These are phyloP conservation scores for Ctenicera cuprea DNA, from an alignment of 2,888 invertebrate species.

Conservation along the genomic window DNA sequence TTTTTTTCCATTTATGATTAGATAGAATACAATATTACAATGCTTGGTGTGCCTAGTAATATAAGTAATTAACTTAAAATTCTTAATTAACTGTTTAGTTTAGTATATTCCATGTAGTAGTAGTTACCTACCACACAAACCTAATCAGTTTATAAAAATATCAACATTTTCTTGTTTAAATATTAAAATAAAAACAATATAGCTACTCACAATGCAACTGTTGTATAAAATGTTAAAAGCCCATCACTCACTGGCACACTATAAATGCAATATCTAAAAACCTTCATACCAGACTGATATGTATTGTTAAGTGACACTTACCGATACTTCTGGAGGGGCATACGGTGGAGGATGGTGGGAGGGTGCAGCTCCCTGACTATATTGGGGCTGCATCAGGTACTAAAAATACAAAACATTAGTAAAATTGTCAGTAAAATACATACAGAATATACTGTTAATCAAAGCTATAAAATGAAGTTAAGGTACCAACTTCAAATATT, in stretches of 20 bases:
- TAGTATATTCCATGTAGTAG: no score
- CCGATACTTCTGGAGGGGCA: conserved; percentile 53
- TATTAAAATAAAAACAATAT: no score
- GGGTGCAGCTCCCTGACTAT: conserved; percentile 59
- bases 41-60: no score
- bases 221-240: no score
- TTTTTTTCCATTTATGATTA: no score
- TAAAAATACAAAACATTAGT: conserved; percentile 46
- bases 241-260: conserved; percentile 1
- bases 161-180: no score
- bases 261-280: conserved; percentile 4
- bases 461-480: conserved; percentile 3
- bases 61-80: no score
- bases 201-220: no score
- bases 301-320: conserved; percentile 37
- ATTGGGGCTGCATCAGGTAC: conserved; percentile 63
- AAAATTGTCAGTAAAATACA: neutral
- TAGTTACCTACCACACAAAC: no score
- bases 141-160: no score
- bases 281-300: neutral
- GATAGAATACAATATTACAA: no score
- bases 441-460: conserved; percentile 4
- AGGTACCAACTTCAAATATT: conserved; percentile 13
- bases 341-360: conserved; percentile 57
- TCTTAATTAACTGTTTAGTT: no score